phyloP scores from a whole-genome alignment of 37 sponge, comb jelly and placozoan genomes.

The Eunapius fragilis region DNA sequence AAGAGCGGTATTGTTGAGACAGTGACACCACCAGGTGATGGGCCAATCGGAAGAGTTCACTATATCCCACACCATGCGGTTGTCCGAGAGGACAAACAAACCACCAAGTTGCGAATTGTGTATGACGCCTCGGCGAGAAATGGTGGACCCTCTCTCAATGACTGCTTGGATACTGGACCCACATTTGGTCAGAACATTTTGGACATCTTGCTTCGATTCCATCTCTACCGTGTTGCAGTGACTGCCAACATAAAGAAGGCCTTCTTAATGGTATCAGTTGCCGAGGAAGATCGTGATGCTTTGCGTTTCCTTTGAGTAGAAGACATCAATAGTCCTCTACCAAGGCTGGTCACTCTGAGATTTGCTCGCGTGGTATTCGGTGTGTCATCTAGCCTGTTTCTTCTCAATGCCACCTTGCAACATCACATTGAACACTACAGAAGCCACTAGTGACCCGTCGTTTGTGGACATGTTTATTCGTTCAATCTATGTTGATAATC shows the following conservation, averaged over 20 bases:
- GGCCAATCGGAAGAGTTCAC: too few relatives aligned
- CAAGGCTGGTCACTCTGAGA: constrained; percentile 2
- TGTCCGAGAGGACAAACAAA: constrained; percentile 8
- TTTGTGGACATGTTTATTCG: constrained; percentile 11
- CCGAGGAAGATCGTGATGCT: constrained; percentile 27
- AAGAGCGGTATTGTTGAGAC: constrained; percentile 21
- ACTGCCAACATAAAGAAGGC: constrained; percentile 39
- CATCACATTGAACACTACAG: constrained; percentile 6
- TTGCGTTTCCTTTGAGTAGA: constrained; percentile 35
- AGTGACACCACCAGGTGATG: neutral
- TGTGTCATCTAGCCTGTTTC: constrained; percentile 37
- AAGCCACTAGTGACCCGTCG: neutral
- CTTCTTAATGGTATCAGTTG: constrained; percentile 30
- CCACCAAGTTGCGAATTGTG: constrained; percentile 34
- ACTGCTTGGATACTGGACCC: constrained; percentile 30
- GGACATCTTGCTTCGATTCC: constrained; percentile 28
- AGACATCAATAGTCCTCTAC: neutral
- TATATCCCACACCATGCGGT: constrained; percentile 50
- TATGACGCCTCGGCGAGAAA: constrained; percentile 29
- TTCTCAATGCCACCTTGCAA: constrained; percentile 40
- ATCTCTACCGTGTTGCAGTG: constrained; percentile 7
- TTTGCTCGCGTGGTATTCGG: constrained; percentile 34
- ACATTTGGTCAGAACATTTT: constrained; percentile 5
- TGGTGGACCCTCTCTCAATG: neutral
- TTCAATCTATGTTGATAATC: too few relatives aligned